Evolutionary conservation across 2,888 invertebrate species (phyloP).

Genomic region (Fragum fragum): DNA sequence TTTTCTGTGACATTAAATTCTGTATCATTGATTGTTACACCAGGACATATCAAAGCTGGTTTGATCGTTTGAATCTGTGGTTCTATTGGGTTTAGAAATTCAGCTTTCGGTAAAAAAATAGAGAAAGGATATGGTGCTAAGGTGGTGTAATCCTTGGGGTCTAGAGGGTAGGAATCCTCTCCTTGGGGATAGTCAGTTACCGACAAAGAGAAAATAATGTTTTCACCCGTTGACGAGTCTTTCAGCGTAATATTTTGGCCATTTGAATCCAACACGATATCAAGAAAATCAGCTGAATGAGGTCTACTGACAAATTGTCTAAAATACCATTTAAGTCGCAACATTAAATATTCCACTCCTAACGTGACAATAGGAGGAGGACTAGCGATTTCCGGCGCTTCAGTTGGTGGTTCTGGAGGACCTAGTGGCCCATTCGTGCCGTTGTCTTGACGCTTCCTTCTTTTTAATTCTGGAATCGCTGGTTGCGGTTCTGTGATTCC

Average conservation of each 20-base stretch:
- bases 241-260: not conserved
- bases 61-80: slow-evolving; percentile 9
- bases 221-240: not conserved
- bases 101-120: not conserved
- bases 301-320: not conserved
- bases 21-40: not conserved
- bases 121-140: not conserved
- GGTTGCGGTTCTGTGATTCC: too few species aligned
- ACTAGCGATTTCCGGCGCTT: too few species aligned
- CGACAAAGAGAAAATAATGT: not conserved
- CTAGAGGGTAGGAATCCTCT: not conserved
- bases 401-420: not conserved
- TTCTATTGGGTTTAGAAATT: not conserved
- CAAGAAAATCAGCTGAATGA: not conserved
- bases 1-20: slow-evolving; percentile 14
- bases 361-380: not conserved
- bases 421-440: not conserved
- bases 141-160: not conserved
- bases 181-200: not conserved
- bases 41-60: slow-evolving; percentile 17
- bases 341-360: not conserved
- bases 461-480: too few species aligned
- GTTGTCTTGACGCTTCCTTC: not conserved
- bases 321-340: not conserved
- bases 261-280: not conserved